Evolutionary conservation across 2,888 invertebrate genomes (phyloP).

Genomic region (Rhopalosiphum nymphaeae): DNA sequence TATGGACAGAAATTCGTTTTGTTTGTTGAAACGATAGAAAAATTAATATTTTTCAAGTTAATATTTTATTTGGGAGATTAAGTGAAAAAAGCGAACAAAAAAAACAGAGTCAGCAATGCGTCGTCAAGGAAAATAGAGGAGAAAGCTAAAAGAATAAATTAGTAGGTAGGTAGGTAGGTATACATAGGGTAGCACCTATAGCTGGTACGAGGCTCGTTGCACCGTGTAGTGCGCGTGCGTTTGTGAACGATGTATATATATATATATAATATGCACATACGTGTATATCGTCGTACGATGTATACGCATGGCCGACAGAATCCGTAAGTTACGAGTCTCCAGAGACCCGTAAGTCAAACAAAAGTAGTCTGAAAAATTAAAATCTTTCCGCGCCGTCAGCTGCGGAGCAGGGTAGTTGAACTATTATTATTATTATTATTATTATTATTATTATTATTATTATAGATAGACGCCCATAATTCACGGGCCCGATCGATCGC

Average conservation of each 20-base stretch:
- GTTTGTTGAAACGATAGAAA: background rate
- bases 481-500: background rate
- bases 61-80: background rate
- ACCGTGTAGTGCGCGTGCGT: background rate
- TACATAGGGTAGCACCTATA: background rate
- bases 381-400: slow-evolving; percentile 6
- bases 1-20: background rate
- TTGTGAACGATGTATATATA: background rate
- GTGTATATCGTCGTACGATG: background rate
- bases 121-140: slow-evolving; percentile 14
- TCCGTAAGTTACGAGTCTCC: slow-evolving; percentile 51
- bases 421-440: slow-evolving; percentile 23
- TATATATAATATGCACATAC: background rate
- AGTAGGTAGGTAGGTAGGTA: background rate
- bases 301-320: background rate
- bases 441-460: slow-evolving; percentile 3
- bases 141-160: slow-evolving; percentile 36
- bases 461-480: background rate
- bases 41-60: background rate
- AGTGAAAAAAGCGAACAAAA: background rate
- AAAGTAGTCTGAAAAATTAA: slow-evolving; percentile 58
- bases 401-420: background rate
- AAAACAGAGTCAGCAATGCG: background rate
- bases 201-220: background rate
- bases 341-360: slow-evolving; percentile 53